Base-by-base conservation (phyloP, 2,113 vertebrate genomes). In the Seriola aureovittata region DNA sequence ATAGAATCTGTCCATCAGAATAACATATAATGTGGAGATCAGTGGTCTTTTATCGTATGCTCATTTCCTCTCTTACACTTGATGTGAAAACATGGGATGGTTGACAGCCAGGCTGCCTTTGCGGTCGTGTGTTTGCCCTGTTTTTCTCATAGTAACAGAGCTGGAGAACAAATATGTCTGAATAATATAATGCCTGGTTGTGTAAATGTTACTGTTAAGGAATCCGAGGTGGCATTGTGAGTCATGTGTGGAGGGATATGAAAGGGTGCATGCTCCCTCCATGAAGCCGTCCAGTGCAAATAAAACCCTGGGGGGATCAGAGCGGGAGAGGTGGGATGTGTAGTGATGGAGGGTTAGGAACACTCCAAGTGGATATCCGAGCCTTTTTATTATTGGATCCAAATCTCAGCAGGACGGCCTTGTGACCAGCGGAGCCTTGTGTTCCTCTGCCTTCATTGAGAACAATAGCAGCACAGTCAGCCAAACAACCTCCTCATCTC, bases 1-100 rank as follows among this genome's bases (percentile, higher is more conserved):
- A 84, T 87, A 78, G 73, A 84, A 79, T 75, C 85, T 55, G 84
- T 91, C 91, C 79, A 71, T 92, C 91, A 89, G 84, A 81, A 79
- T 84, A 75, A 68, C 62, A 16, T 65, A 69, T 71, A 69, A 76
- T 46, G 23, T 38, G 21, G 63, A 69, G 75, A 77, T 86, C 71
- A 38, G 57, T 64, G 74, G 34, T 71, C 65, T 82, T 76, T 80
- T 85, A 72, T 84, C 42, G 46, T 84, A 23, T 19, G 42, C 69
- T 88, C 68, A 78, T 85, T 88, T 93, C 86, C 80, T 80, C 69
- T 54, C 16, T 69, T 73, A 59, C 58, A 70, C 23, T 75, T 76
- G 52, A 70, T 71, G 50, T 68, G 75, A 81, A 83, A 78, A 73
- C 57, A 84, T 36, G 68, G 34, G 65, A 58, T 52, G 63, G 46